Percentiles rank a stretch among this genome's conserved stretches.
Conservation (phyloP, 2,113 vertebrate genomes). For the Plecturocebus donacophilus region DNA sequence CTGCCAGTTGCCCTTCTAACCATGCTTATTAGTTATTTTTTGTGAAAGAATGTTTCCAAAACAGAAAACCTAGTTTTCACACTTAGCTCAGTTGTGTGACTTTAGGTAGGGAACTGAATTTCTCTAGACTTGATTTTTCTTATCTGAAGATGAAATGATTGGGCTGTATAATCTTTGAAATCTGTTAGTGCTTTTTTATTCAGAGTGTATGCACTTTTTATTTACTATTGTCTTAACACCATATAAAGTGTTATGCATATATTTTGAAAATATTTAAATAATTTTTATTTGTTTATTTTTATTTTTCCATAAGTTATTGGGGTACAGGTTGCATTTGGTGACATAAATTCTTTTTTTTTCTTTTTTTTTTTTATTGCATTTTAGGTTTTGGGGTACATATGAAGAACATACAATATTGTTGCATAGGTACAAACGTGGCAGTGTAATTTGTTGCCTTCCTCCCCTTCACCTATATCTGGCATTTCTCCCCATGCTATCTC, state of each 20-base stretch:
- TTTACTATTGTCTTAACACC: not conserved
- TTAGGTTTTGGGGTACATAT: no score
- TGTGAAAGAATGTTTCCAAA: not conserved
- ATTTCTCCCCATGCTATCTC: no score
- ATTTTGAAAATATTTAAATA: slow-evolving; percentile 4
- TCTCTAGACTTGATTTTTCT: not conserved
- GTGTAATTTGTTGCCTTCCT: no score
- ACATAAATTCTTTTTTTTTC: no score
- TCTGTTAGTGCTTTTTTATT: not conserved
- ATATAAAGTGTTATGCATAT: not conserved
- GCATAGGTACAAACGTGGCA: no score
- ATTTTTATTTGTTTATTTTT: not conserved
- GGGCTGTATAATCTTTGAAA: not conserved
- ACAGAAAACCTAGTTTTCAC: not conserved
- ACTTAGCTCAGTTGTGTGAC: not conserved
- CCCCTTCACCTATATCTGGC: no score
- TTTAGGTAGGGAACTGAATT: not conserved
- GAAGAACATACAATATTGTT: no score
- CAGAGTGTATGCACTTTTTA: not conserved
- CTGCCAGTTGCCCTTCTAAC: not conserved
- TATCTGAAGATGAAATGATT: not conserved
- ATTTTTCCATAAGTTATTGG: no score
- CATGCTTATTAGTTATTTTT: not conserved
- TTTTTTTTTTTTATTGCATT: no score
- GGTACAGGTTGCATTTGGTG: no score